phyloP scores from a whole-genome alignment of 1,140 invertebrate species.

The Latrodectus geometricus region DNA sequence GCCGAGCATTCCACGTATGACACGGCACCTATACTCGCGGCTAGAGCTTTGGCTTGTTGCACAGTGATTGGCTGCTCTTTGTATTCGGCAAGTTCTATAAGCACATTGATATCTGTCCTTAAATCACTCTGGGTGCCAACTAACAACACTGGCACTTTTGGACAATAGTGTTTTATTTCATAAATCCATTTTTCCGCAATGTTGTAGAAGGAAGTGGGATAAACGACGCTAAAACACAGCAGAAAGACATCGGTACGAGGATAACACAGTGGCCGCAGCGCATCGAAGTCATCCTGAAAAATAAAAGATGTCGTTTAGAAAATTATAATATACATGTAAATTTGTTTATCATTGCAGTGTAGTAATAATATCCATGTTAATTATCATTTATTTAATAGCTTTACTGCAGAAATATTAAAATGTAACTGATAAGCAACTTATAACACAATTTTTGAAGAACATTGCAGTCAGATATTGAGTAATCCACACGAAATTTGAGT shows the following conservation, averaged over 20 bases:
- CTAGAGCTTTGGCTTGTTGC: slow-evolving; percentile 80
- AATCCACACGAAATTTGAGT: no score
- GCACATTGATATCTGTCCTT: slow-evolving; percentile 71
- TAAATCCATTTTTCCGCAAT: slow-evolving; percentile 87
- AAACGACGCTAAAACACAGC: slow-evolving; percentile 92
- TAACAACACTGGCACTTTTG: slow-evolving; percentile 81
- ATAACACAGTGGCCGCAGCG: slow-evolving; percentile 82
- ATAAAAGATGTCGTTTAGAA: slow-evolving; percentile 65
- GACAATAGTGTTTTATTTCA: slow-evolving; percentile 80
- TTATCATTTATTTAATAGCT: no score
- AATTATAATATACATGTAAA: no score
- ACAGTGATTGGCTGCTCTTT: slow-evolving; percentile 83
- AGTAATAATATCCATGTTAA: no score
- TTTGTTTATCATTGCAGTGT: no score
- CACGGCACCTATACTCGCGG: slow-evolving; percentile 80
- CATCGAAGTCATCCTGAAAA: slow-evolving; percentile 81
- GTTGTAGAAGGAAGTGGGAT: slow-evolving; percentile 88
- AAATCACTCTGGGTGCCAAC: slow-evolving; percentile 84
- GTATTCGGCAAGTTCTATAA: slow-evolving; percentile 75
- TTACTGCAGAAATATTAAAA: no score
- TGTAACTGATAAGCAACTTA: no score
- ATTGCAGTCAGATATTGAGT: no score
- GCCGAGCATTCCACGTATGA: slow-evolving; percentile 92
- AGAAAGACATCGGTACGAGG: slow-evolving; percentile 92
- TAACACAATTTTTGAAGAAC: no score